phyloP scores from a whole-genome alignment of 2,113 vertebrate genomes.

The Phylloscopus trochilus region DNA sequence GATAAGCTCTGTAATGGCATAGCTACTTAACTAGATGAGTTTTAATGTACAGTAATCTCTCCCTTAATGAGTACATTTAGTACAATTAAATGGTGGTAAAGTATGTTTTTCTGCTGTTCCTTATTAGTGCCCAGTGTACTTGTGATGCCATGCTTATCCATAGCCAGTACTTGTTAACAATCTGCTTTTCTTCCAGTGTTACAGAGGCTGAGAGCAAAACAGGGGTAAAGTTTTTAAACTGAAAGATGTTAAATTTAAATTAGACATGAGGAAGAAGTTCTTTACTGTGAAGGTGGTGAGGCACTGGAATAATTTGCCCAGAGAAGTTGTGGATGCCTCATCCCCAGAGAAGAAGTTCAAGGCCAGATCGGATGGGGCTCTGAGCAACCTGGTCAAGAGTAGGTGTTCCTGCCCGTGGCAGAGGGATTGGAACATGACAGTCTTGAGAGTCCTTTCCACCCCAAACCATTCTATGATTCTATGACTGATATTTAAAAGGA shows the following conservation, averaged over 20 bases:
- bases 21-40: neutral
- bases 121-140: neutral
- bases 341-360: neutral
- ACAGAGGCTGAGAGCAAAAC: neutral
- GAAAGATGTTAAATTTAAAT: neutral
- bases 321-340: neutral
- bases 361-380: neutral
- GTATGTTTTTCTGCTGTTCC: neutral
- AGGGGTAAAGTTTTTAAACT: neutral
- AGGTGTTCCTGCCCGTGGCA: neutral
- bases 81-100: neutral
- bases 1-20: neutral
- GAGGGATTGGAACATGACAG: too few species aligned
- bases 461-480: neutral
- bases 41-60: neutral
- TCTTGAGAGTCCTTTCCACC: neutral
- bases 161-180: neutral
- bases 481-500: neutral
- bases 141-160: neutral
- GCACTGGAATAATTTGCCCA: neutral
- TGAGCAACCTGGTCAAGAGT: neutral
- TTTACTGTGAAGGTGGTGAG: neutral
- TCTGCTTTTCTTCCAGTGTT: neutral
- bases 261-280: neutral
- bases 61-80: neutral